Conservation (phyloP, 1,140 invertebrate genomes). For the Cydia pomonella region DNA sequence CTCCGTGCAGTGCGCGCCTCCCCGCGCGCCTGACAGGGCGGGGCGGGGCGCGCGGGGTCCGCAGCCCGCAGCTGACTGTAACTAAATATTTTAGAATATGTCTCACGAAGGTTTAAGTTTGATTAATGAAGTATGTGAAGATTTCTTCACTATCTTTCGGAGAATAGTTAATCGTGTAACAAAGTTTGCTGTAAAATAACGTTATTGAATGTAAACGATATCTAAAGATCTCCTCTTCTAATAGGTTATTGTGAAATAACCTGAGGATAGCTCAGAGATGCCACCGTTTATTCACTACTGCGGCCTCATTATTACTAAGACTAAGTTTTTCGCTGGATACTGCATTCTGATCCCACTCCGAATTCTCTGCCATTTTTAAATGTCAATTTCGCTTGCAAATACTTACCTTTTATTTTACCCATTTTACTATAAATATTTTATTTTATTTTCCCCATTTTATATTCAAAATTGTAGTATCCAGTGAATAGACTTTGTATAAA, state of each 20-base stretch:
- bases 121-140: background rate
- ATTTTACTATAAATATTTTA: no score
- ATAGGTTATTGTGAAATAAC: background rate
- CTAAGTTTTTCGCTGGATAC: constrained; percentile 18
- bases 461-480: background rate
- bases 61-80: no score
- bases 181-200: no score
- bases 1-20: no score
- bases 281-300: constrained; percentile 20
- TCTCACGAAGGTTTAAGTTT: no score
- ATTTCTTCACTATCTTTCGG: background rate
- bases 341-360: background rate
- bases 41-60: no score
- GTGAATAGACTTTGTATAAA: background rate
- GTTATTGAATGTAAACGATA: background rate
- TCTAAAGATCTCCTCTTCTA: background rate
- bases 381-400: background rate
- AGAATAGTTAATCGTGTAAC: background rate
- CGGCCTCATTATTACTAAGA: constrained; percentile 21
- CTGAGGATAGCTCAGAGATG: constrained; percentile 5
- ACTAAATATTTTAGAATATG: no score
- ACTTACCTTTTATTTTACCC: no score
- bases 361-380: background rate
- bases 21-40: no score
- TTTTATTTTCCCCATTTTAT: background rate